phyloP scores from a whole-genome alignment of 1,140 invertebrate genomes.

The Anastatus disparis region DNA sequence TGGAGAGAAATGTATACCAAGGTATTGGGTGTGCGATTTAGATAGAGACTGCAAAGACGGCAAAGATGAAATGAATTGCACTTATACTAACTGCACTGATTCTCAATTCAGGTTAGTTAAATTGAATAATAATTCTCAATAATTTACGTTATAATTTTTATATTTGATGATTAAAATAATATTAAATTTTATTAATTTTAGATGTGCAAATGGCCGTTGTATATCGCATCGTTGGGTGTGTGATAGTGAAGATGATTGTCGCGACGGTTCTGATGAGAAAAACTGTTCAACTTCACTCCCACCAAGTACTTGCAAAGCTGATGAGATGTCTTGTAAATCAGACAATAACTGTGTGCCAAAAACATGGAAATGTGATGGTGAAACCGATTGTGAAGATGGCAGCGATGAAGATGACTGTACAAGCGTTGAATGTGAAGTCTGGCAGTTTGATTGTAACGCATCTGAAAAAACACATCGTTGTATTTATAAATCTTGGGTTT shows the following conservation, averaged over 20 bases:
- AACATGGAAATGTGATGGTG: slow-evolving; percentile 72
- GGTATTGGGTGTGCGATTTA: slow-evolving; percentile 71
- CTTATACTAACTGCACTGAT: slow-evolving; percentile 62
- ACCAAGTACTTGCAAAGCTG: slow-evolving; percentile 59
- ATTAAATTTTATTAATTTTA: slow-evolving; percentile 2
- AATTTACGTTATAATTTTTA: not conserved
- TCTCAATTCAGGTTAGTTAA: slow-evolving; percentile 66
- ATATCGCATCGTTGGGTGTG: slow-evolving; percentile 73
- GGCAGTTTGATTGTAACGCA: slow-evolving; percentile 64
- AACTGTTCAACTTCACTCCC: slow-evolving; percentile 61
- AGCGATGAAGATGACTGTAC: slow-evolving; percentile 58
- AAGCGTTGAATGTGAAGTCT: slow-evolving; percentile 61
- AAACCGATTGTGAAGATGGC: slow-evolving; percentile 64
- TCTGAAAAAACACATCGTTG: slow-evolving; percentile 52
- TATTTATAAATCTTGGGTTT: slow-evolving; percentile 71
- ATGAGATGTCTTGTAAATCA: slow-evolving; percentile 67
- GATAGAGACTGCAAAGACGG: slow-evolving; percentile 83
- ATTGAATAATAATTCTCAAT: too few species aligned
- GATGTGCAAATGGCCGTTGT: slow-evolving; percentile 71
- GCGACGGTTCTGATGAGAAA: slow-evolving; percentile 76
- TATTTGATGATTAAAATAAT: not conserved
- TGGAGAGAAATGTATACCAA: slow-evolving; percentile 76
- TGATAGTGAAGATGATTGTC: slow-evolving; percentile 73
- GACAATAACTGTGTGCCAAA: slow-evolving; percentile 66
- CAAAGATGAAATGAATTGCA: slow-evolving; percentile 81